Conservation (phyloP, 37 sponge, comb jelly and placozoan genomes). For the Bolinopsis microptera region DNA sequence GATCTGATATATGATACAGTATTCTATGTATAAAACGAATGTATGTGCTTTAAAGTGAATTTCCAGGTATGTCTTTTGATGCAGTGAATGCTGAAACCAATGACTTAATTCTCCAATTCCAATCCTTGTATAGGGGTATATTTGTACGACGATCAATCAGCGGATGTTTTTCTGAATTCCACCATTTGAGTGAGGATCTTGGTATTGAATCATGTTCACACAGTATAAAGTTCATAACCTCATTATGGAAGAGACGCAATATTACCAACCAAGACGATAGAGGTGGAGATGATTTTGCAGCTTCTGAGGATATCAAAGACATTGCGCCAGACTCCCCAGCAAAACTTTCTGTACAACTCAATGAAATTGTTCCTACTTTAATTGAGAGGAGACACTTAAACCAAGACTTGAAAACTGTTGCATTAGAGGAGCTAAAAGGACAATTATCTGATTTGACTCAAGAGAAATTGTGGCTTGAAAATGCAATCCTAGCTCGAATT, state of each 20-base stretch:
- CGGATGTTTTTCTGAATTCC: not conserved
- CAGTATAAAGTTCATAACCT: not conserved
- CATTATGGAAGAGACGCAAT: not conserved
- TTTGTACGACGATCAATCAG: not conserved
- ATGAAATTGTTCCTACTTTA: too few species aligned
- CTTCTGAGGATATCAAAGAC: not conserved
- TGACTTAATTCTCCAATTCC: not conserved
- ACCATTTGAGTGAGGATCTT: not conserved
- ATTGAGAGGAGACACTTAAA: not conserved
- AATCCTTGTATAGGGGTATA: not conserved
- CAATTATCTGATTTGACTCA: not conserved
- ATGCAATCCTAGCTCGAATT: slow-evolving; percentile 32
- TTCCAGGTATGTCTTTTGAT: not conserved
- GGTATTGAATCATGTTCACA: not conserved
- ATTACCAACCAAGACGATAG: not conserved
- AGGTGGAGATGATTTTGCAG: not conserved
- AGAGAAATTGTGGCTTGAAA: slow-evolving; percentile 15
- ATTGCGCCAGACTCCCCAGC: not conserved
- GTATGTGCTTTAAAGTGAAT: too few species aligned
- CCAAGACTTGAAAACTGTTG: not conserved
- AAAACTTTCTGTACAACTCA: not conserved
- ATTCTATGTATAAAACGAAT: too few species aligned
- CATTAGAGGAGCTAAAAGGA: not conserved
- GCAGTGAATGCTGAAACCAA: too few species aligned
- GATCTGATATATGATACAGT: not conserved